A percentile compares a stretch with the other conserved stretches of the same genome.
Conservation (phyloP, 2,888 invertebrate species). For the Barypeithes pellucidus region DNA sequence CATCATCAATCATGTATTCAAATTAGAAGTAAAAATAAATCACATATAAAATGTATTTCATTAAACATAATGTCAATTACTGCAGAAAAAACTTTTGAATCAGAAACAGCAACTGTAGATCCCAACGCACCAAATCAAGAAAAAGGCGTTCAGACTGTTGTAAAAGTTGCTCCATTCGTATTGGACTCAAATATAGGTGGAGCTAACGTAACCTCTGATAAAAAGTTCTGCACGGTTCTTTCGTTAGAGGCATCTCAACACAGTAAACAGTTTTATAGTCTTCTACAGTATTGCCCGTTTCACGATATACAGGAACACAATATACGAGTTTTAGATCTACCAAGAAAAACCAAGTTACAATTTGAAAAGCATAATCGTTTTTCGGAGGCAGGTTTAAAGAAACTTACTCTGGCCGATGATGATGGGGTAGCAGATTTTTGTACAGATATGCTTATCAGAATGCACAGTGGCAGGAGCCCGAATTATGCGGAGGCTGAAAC, state of each 20-base stretch:
- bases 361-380: slow-evolving; percentile 18
- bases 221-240: slow-evolving; percentile 52
- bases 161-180: slow-evolving; percentile 57
- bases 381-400: slow-evolving; percentile 38
- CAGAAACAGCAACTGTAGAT: not conserved
- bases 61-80: slow-evolving; percentile 36
- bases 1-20: not conserved
- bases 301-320: slow-evolving; percentile 57
- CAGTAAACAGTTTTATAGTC: slow-evolving; percentile 53
- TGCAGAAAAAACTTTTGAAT: not conserved
- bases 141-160: slow-evolving; percentile 58
- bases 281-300: slow-evolving; percentile 59
- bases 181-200: slow-evolving; percentile 46
- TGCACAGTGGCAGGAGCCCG: slow-evolving; percentile 22
- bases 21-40: slow-evolving; percentile 21
- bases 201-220: slow-evolving; percentile 55
- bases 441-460: slow-evolving; percentile 51
- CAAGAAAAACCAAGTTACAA: slow-evolving; percentile 56
- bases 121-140: slow-evolving; percentile 32
- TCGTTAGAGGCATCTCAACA: slow-evolving; percentile 41
- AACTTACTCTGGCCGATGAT: slow-evolving; percentile 56
- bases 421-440: slow-evolving; percentile 58
- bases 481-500: slow-evolving; percentile 48
- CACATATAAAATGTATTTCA: slow-evolving; percentile 23
- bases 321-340: slow-evolving; percentile 55